Base-by-base conservation (phyloP, 1,140 invertebrate species). In the Neodiprion fabricii region DNA sequence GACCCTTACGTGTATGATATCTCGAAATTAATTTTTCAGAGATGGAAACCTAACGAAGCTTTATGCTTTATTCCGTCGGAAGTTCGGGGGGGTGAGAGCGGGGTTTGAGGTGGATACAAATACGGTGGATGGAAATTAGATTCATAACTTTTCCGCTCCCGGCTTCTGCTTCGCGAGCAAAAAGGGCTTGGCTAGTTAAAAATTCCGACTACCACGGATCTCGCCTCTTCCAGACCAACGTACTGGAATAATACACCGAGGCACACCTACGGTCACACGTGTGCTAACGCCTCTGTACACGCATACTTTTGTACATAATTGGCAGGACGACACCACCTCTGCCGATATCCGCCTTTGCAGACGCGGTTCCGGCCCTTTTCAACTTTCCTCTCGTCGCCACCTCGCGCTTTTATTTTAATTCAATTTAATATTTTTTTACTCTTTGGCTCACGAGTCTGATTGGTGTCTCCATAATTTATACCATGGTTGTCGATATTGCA, bases 21-120 rank as follows among this genome's bases (percentile, higher is more conserved):
- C 53, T 61, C 53, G 53, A 61, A 61, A 61, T 61, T 61, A 61
- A 61, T 61, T 61, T 61, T 61, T 61, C 53, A 61, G 53, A 61
- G 53, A 61, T 61, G 53, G 53, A 61, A 61, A 61, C 53, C 53
- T 61, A 61, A 61, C 53, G 53, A 61, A 61, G 53, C 53, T 61
- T 61, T 61, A 61, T 61, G 53, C 53, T 61, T 61, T 61, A 61
- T 61, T 61, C 53, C 53, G 28, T 40, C 28, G 28, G 28, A 40
- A 40, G 79, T 80, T 81, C 77, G 80, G 78, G 77, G 71, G 66
- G 71, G 49, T 8, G 50, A 61, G 67, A 17, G 48, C 8, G 9
- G 14, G 48, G 48, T 9, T 12, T 21, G 47, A 49, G 47, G 70
- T 61, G 53, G 53, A 61, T 61, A 61, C 53, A 61, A 61, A 61